A percentile compares a stretch with the other conserved stretches of the same genome.
These are phyloP conservation scores for Emmelina monodactyla DNA, from an alignment of 2,888 invertebrate species.

Conservation along the genomic window DNA sequence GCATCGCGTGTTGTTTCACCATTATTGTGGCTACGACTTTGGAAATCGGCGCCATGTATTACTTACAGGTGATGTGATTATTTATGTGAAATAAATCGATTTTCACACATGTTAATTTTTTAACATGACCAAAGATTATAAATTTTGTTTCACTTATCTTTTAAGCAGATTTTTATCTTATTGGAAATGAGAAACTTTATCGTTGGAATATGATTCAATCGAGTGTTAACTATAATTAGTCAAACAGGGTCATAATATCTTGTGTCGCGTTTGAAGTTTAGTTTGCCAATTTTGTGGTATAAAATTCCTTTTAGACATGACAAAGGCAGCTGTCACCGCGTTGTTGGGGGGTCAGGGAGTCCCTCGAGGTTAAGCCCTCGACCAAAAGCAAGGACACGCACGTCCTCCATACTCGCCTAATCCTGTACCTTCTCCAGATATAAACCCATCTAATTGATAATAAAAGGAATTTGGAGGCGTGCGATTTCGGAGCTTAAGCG, in stretches of 20 bases:
- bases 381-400: conserved; percentile 48
- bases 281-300: conserved; percentile 59
- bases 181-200: too few species aligned
- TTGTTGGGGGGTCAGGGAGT: conserved; percentile 49
- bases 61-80: conserved; percentile 3
- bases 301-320: conserved; percentile 52
- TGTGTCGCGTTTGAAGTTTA: too few species aligned
- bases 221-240: too few species aligned
- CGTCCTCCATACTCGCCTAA: conserved; percentile 47
- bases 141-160: conserved; percentile 1
- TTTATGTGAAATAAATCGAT: neutral
- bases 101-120: conserved; percentile 3
- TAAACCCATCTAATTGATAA: conserved; percentile 66
- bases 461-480: conserved; percentile 58
- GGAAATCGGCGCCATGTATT: neutral
- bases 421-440: conserved; percentile 56
- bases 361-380: conserved; percentile 56
- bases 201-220: too few species aligned
- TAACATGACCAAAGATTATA: conserved; percentile 8
- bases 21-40: neutral
- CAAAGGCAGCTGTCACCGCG: conserved; percentile 60
- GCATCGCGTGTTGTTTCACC: neutral
- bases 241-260: too few species aligned
- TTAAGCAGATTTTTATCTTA: conserved; percentile 4
- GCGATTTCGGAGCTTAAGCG: conserved; percentile 56